These are phyloP conservation scores for Macrosoma leucophasiata DNA, from an alignment of 2,888 invertebrate species.

Conservation along the genomic window DNA sequence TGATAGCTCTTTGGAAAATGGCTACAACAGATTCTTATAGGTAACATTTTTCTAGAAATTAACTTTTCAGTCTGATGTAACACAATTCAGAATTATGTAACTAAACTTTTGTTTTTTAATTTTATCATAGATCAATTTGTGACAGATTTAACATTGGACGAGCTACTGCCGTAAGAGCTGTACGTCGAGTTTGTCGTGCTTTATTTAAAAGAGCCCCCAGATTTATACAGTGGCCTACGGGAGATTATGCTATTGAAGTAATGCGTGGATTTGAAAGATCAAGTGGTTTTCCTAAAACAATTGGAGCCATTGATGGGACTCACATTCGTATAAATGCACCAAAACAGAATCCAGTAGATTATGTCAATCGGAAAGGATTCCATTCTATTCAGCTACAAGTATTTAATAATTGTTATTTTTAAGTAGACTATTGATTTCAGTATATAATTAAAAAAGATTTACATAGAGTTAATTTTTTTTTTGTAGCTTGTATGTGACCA, in stretches of 20 bases:
- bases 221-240: constrained; percentile 2
- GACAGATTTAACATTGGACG: constrained; percentile 1
- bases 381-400: constrained; percentile 2
- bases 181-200: not conserved
- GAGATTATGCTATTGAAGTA: not conserved
- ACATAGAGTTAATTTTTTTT: too few relatives aligned
- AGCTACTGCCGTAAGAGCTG: constrained; percentile 2
- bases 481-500: too few relatives aligned
- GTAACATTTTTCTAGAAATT: too few relatives aligned
- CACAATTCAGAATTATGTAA: too few relatives aligned
- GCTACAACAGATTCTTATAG: not conserved
- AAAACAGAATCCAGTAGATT: constrained; percentile 4
- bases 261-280: constrained; percentile 1
- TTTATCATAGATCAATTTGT: not conserved
- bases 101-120: too few relatives aligned
- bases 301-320: constrained; percentile 1
- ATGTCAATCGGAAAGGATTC: constrained; percentile 1
- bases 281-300: constrained; percentile 2
- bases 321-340: constrained; percentile 4
- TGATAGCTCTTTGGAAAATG: constrained; percentile 1
- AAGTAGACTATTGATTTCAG: not conserved
- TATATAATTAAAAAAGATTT: not conserved
- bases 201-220: too few relatives aligned
- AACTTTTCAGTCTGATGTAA: too few relatives aligned
- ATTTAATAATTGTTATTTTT: too few relatives aligned